These are phyloP conservation scores for Chironomus tepperi DNA, from an alignment of 1,140 invertebrate species.

Conservation along the genomic window DNA sequence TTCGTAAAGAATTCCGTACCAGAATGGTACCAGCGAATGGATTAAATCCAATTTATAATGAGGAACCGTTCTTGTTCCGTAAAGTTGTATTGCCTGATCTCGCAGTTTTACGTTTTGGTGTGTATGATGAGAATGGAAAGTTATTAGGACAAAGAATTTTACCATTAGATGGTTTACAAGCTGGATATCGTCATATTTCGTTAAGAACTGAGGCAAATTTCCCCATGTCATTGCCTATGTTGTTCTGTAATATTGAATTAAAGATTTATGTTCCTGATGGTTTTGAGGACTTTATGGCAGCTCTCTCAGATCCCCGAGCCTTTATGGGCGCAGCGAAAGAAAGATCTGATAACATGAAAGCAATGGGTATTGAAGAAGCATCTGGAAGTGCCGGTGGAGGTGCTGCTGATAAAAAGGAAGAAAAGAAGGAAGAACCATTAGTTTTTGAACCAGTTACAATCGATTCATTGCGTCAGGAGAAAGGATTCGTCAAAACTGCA, in stretches of 20 bases:
- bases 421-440: constrained; percentile 60
- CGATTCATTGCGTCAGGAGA: constrained; percentile 82
- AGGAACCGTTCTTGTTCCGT: constrained; percentile 95
- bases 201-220: constrained; percentile 97
- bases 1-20: constrained; percentile 95
- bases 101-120: constrained; percentile 93
- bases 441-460: constrained; percentile 89
- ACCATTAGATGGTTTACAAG: constrained; percentile 93
- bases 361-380: constrained; percentile 84
- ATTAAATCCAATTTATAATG: constrained; percentile 95
- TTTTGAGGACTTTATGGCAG: constrained; percentile 97
- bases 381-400: constrained; percentile 43
- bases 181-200: constrained; percentile 96
- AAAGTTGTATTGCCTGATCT: constrained; percentile 98
- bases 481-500: constrained; percentile 87
- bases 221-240: constrained; percentile 95
- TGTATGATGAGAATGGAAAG: constrained; percentile 97
- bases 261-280: constrained; percentile 99
- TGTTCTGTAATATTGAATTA: constrained; percentile 98
- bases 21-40: constrained; percentile 93
- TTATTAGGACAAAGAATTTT: constrained; percentile 95
- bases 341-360: constrained; percentile 83
- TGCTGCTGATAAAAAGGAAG: constrained; percentile 53
- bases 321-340: constrained; percentile 86
- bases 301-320: constrained; percentile 88